phyloP scores from a whole-genome alignment of 2,113 vertebrate species.

The Indri indri region DNA sequence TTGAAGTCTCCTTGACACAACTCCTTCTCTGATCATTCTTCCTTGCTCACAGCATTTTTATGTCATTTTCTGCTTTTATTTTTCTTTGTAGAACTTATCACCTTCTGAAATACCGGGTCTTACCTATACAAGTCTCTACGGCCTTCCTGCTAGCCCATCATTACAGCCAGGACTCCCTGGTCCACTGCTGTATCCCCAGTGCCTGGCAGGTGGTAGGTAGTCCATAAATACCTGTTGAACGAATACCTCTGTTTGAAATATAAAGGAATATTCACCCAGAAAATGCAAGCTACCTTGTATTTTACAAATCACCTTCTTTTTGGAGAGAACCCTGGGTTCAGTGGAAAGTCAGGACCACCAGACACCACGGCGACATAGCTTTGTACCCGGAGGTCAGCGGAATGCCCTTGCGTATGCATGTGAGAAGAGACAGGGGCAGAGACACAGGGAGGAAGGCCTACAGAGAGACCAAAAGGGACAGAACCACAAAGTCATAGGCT shows the following conservation, averaged over 20 bases:
- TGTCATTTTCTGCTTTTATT: background rate
- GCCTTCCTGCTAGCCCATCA: rapidly evolving
- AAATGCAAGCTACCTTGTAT: rapidly evolving
- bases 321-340: background rate
- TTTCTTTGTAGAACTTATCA: background rate
- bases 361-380: rapidly evolving
- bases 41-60: background rate
- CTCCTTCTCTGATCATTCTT: background rate
- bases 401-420: rapidly evolving
- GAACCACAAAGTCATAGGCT: rapidly evolving
- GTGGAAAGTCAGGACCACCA: rapidly evolving
- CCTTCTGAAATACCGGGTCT: background rate
- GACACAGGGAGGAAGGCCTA: rapidly evolving
- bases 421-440: background rate
- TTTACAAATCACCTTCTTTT: rapidly evolving
- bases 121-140: background rate
- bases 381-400: rapidly evolving
- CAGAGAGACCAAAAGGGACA: rapidly evolving
- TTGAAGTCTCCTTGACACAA: background rate
- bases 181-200: rapidly evolving
- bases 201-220: rapidly evolving
- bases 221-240: background rate
- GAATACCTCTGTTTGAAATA: background rate
- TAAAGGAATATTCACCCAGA: background rate
- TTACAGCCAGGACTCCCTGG: background rate